phyloP scores from a whole-genome alignment of 2,888 invertebrate species.

The Lagria hirta region DNA sequence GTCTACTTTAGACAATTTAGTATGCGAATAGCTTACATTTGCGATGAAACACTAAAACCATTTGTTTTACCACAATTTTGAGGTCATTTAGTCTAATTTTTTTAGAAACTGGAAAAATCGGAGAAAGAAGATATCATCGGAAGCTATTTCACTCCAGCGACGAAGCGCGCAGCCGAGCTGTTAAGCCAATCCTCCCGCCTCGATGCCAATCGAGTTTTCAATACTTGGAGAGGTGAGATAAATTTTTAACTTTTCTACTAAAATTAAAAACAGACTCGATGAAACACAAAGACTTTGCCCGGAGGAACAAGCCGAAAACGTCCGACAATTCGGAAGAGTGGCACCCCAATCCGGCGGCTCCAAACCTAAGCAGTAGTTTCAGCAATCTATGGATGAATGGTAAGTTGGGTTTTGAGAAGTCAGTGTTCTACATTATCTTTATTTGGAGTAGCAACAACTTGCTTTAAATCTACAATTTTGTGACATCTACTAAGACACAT shows the following conservation, averaged over 20 bases:
- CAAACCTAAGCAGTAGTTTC: slow-evolving; percentile 31
- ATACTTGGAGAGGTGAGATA: slow-evolving; percentile 58
- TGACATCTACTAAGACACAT: neutral
- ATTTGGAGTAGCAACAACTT: neutral
- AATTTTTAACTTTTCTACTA: too few relatives aligned
- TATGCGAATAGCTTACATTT: too few relatives aligned
- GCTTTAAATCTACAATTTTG: neutral
- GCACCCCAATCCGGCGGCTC: slow-evolving; percentile 27
- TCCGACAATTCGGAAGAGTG: slow-evolving; percentile 37
- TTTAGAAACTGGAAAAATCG: slow-evolving; percentile 48
- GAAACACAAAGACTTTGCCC: slow-evolving; percentile 46
- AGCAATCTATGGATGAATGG: slow-evolving; percentile 44
- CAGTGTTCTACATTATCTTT: neutral
- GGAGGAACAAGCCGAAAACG: slow-evolving; percentile 42
- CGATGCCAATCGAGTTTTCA: slow-evolving; percentile 58
- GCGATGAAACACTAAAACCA: too few relatives aligned
- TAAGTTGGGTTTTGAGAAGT: slow-evolving; percentile 14
- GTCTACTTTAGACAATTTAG: too few relatives aligned
- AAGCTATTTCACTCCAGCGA: slow-evolving; percentile 70
- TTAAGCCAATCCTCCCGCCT: slow-evolving; percentile 60
- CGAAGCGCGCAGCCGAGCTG: slow-evolving; percentile 62
- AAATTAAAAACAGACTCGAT: slow-evolving; percentile 28
- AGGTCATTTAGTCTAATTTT: too few relatives aligned
- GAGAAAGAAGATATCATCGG: slow-evolving; percentile 64
- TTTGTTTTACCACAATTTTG: too few relatives aligned